Base-by-base conservation (phyloP, 2,888 invertebrate species). In the Heteropelma amictum region DNA sequence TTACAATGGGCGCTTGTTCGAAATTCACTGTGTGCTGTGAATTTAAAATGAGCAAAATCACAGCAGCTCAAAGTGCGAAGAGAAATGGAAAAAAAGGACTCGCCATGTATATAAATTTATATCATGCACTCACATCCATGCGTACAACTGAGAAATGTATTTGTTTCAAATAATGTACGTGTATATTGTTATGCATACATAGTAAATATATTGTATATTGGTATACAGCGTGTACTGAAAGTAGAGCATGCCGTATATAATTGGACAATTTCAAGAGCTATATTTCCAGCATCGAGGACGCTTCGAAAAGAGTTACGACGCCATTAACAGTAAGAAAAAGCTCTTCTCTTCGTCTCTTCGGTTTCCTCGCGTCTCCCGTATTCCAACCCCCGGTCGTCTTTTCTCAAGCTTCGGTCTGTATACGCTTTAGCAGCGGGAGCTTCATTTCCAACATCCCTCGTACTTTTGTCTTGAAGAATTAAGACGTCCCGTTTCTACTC, bases 301-400 rank as follows among this genome's bases (percentile, higher is more conserved):
- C 33, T 54, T 60, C 54, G 54, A 47, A 40, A 65, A 54, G 49
- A 75, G 65, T 61, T 75, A 75, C 74, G 74, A 75, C 30, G 74
- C 70, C 65, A 75, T 70, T 70, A 75, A 53, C 47, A 40, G 60
- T 65, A 60, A 69, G 63, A 51, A 74, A 75, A 70, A 58, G 56
- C 63, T 30, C 70, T 49, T 70, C 33, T 38, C 38, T 64, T 33
- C 17, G 61, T 70, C 69, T 42, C 53, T 58, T 42, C 54, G 56
- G 8, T 35, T 56, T 28, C 33, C 33, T 19, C 8, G 30, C 23
- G 10, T 60, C 33, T 47, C 38, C 49, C 28, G 12, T 19, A 3
- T 23, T 63, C 33, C 28, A 12, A 17, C 40, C 17, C 26, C 10
- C 19, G 8, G 23, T 56, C 26, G 26, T 23, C 30, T 10, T 35